Percentiles rank a stretch among this genome's conserved stretches.
These are phyloP conservation scores for Caenorhabditis becei DNA, from an alignment of 2,888 invertebrate genomes.

Conservation along the genomic window DNA sequence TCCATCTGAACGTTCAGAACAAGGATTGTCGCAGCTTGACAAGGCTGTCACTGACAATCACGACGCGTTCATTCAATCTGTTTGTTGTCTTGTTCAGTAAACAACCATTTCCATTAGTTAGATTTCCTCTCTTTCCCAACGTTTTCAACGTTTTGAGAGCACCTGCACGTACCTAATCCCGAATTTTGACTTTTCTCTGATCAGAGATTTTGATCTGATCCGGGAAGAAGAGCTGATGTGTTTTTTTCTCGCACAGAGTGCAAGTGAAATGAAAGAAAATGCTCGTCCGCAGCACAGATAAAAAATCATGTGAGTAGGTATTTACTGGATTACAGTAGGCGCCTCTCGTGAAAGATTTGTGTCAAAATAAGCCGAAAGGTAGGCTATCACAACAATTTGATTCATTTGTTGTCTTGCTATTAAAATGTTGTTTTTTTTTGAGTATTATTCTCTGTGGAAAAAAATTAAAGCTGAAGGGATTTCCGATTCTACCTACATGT, in stretches of 20 bases:
- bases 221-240: neutral
- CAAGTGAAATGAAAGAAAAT: slow-evolving; percentile 9
- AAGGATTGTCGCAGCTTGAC: slow-evolving; percentile 4
- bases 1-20: neutral
- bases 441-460: neutral
- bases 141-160: neutral
- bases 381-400: slow-evolving; percentile 24
- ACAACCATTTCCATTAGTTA: no score
- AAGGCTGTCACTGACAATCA: neutral
- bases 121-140: no score
- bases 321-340: slow-evolving; percentile 44
- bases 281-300: neutral
- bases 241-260: slow-evolving; percentile 22
- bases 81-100: no score
- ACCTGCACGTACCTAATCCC: slow-evolving; percentile 11
- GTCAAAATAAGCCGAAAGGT: slow-evolving; percentile 30
- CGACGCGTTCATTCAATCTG: slow-evolving; percentile 4
- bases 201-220: slow-evolving; percentile 27
- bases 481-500: neutral
- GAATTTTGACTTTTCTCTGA: slow-evolving; percentile 10
- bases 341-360: slow-evolving; percentile 1
- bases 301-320: slow-evolving; percentile 22
- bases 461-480: no score
- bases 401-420: slow-evolving; percentile 13
- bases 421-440: neutral